These are phyloP conservation scores for Scaptomyza hsui DNA, from an alignment of 1,140 invertebrate species.

Conservation along the genomic window DNA sequence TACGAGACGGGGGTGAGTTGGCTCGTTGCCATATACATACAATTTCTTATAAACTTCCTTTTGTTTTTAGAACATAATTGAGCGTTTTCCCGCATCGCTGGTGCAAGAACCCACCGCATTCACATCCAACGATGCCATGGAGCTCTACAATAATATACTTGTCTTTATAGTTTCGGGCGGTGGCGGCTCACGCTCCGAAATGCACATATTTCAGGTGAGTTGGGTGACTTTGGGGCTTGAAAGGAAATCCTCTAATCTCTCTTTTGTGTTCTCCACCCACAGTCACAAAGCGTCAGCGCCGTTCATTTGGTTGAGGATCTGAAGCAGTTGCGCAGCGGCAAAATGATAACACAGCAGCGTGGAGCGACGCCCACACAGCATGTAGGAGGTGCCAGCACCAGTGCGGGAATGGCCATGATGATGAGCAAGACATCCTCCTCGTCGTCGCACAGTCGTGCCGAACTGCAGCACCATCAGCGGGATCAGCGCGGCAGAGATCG, in stretches of 20 bases:
- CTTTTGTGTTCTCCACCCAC: constrained; percentile 45
- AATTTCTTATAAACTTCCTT: constrained; percentile 26
- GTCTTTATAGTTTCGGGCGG: constrained; percentile 95
- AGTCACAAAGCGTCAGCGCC: constrained; percentile 93
- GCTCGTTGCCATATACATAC: background rate
- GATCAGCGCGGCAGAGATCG: constrained; percentile 59
- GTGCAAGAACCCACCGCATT: constrained; percentile 98
- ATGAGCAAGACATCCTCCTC: constrained; percentile 84
- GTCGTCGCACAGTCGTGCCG: constrained; percentile 63
- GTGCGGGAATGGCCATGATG: constrained; percentile 63
- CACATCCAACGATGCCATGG: constrained; percentile 97
- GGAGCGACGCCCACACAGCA: constrained; percentile 83
- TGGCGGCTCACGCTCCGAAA: constrained; percentile 90
- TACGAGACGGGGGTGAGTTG: constrained; percentile 96
- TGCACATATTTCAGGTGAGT: constrained; percentile 97
- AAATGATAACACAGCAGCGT: constrained; percentile 86
- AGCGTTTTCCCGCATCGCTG: constrained; percentile 95
- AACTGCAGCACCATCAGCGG: constrained; percentile 57
- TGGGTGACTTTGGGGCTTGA: background rate
- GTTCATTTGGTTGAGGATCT: constrained; percentile 94
- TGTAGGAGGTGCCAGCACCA: constrained; percentile 41
- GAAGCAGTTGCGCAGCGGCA: constrained; percentile 91
- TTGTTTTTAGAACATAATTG: constrained; percentile 93
- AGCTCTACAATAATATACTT: constrained; percentile 99
- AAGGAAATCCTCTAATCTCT: background rate